Conservation (phyloP, 2,888 invertebrate species). For the Xylota segnis region DNA sequence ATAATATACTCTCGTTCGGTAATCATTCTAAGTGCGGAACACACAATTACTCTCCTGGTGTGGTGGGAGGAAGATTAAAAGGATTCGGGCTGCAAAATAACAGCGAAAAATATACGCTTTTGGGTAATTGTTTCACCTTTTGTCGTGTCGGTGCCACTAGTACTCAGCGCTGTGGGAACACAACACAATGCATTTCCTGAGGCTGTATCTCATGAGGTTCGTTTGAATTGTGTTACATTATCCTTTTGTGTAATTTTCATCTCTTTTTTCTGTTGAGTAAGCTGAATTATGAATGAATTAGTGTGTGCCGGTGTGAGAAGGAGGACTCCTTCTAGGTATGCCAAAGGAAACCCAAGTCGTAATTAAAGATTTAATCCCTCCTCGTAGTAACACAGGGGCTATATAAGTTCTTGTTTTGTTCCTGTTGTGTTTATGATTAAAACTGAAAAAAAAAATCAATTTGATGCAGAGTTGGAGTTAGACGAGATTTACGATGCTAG, state of each 20-base stretch:
- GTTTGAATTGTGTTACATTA: conserved; percentile 67
- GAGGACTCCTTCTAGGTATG: background rate
- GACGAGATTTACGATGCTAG: background rate
- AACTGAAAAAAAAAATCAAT: conserved; percentile 13
- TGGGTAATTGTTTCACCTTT: conserved; percentile 47
- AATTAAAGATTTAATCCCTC: conserved; percentile 37
- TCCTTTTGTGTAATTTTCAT: conserved; percentile 56
- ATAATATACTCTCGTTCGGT: conserved; percentile 10
- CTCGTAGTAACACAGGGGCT: background rate
- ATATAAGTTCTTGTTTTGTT: background rate
- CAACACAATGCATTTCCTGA: conserved; percentile 69
- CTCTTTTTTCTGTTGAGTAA: conserved; percentile 41
- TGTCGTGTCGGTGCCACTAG: conserved; percentile 30
- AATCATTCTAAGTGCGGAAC: conserved; percentile 43
- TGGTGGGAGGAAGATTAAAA: conserved; percentile 14
- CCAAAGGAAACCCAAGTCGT: conserved; percentile 13
- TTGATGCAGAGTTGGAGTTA: conserved; percentile 17
- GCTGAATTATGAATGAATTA: conserved; percentile 65
- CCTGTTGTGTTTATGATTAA: background rate
- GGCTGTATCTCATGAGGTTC: conserved; percentile 73
- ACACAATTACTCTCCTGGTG: conserved; percentile 13
- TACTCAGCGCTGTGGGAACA: conserved; percentile 35
- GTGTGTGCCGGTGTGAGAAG: conserved; percentile 25
- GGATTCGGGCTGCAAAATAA: conserved; percentile 10
- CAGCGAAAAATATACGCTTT: conserved; percentile 17